Evolutionary conservation across 2,113 vertebrate genomes (phyloP).

Genomic region (Oreochromis spilurus): DNA sequence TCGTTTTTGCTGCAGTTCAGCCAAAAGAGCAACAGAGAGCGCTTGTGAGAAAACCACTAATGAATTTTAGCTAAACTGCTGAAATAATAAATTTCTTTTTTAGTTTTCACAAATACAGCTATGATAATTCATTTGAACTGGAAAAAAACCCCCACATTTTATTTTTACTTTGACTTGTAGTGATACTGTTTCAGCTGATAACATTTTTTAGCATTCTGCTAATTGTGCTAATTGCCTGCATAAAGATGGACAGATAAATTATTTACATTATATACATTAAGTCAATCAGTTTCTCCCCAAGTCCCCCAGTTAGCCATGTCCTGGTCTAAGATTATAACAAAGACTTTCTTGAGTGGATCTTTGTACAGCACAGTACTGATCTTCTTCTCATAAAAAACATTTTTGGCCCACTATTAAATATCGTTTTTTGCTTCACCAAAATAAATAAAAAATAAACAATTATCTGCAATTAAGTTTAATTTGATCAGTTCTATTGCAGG

Average conservation of each 20-base stretch:
- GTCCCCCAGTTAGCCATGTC: not conserved
- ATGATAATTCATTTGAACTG: not conserved
- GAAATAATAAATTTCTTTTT: not conserved
- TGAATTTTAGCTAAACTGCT: not conserved
- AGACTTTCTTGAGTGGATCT: not conserved
- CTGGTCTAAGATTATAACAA: not conserved
- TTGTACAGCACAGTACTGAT: not conserved
- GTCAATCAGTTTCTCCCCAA: not conserved
- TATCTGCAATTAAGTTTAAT: not conserved
- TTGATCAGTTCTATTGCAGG: not conserved
- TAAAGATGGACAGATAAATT: not conserved
- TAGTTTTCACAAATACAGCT: not conserved
- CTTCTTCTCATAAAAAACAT: not conserved
- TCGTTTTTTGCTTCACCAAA: not conserved
- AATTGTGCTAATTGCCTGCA: not conserved
- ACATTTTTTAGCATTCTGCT: not conserved
- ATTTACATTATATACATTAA: not conserved
- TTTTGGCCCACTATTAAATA: not conserved
- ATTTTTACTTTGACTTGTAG: not conserved
- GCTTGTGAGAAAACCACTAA: not conserved
- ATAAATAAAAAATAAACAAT: not conserved
- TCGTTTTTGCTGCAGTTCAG: not conserved
- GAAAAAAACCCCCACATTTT: accelerated
- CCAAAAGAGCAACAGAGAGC: not conserved
- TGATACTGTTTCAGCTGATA: not conserved